These are phyloP conservation scores for Hycleus cichorii DNA, from an alignment of 1,140 invertebrate genomes.

Conservation along the genomic window DNA sequence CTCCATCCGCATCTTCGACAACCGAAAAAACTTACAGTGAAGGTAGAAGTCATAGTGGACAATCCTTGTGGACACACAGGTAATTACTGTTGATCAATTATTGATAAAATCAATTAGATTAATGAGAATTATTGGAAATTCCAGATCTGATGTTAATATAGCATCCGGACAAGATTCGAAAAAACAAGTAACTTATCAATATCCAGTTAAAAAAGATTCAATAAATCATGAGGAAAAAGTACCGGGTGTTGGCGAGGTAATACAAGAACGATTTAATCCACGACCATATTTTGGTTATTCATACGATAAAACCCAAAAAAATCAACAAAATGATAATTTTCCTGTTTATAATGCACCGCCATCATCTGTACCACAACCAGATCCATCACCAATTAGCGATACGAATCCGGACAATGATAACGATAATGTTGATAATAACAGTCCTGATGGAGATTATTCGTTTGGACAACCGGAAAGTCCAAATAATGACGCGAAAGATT, in stretches of 20 bases:
- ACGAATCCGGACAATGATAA: conserved; percentile 3
- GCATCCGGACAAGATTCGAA: conserved; percentile 21
- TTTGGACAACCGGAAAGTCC: conserved; percentile 9
- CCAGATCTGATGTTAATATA: conserved; percentile 28
- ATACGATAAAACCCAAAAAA: conserved; percentile 4
- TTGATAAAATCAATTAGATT: not conserved
- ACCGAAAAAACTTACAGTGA: conserved; percentile 3
- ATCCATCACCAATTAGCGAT: conserved; percentile 19
- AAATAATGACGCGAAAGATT: conserved; percentile 1
- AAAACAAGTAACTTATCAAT: conserved; percentile 22
- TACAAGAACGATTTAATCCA: conserved; percentile 35
- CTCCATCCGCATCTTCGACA: conserved; percentile 4
- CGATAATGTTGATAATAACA: not conserved
- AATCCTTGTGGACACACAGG: conserved; percentile 33
- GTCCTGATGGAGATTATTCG: not conserved
- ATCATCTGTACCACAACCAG: not conserved
- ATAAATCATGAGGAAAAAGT: conserved; percentile 20
- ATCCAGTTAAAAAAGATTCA: conserved; percentile 22
- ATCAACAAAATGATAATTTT: conserved; percentile 3
- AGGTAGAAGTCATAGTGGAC: conserved; percentile 28
- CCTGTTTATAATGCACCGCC: conserved; percentile 13
- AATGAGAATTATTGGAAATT: conserved; percentile 4
- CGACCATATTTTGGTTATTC: conserved; percentile 32
- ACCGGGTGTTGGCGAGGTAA: conserved; percentile 35
- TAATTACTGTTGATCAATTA: conserved; percentile 10